These are phyloP conservation scores for Phyllopteryx taeniolatus DNA, from an alignment of 2,113 vertebrate genomes.

Conservation along the genomic window DNA sequence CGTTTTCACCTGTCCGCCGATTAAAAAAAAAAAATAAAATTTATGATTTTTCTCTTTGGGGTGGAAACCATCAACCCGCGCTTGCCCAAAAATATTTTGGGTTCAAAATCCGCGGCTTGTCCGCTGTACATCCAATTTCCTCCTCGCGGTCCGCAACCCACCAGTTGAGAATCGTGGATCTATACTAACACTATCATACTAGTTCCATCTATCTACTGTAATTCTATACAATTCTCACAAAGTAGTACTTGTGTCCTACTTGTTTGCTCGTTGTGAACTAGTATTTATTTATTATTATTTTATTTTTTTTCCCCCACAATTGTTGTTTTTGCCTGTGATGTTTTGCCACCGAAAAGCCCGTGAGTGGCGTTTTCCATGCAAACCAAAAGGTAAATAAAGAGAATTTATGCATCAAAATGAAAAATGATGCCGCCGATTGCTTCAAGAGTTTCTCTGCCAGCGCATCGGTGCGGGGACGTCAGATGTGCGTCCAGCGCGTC, in stretches of 20 bases:
- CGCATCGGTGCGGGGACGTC: constrained; percentile 64
- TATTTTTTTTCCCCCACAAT: constrained; percentile 42
- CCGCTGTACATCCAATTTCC: no score
- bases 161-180: no score
- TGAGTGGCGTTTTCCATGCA: constrained; percentile 62
- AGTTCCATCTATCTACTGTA: no score
- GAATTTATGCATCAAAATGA: constrained; percentile 80
- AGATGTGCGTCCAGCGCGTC: constrained; percentile 67
- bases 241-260: constrained; percentile 24
- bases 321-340: constrained; percentile 51
- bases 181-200: no score
- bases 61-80: no score
- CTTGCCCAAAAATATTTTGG: no score
- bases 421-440: constrained; percentile 77
- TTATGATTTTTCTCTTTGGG: no score
- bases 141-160: no score
- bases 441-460: constrained; percentile 70
- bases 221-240: no score
- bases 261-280: constrained; percentile 52
- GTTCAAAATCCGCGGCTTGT: no score
- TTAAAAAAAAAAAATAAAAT: no score
- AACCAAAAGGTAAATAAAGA: constrained; percentile 71
- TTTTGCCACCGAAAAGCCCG: constrained; percentile 44
- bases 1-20: no score
- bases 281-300: not conserved